These are phyloP conservation scores for Salarias fasciatus DNA, from an alignment of 2,797 vertebrate species.

Conservation along the genomic window DNA sequence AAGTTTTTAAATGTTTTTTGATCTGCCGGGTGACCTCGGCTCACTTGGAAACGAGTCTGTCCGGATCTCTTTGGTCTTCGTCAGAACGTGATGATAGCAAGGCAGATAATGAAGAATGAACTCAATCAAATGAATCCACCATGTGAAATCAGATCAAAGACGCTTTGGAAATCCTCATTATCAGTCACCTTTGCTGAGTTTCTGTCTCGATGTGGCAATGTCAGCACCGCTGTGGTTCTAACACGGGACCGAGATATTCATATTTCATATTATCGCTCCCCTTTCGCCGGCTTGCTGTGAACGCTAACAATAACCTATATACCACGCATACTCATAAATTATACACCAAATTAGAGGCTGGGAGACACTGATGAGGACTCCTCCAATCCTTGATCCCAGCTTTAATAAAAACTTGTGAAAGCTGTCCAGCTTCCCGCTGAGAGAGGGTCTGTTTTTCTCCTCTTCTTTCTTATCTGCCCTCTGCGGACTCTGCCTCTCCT, in stretches of 20 bases:
- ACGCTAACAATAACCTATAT: constrained; percentile 9
- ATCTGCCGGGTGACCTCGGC: constrained; percentile 18
- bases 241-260: not conserved
- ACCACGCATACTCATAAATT: constrained; percentile 3
- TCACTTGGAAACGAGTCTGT: constrained; percentile 24
- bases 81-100: not conserved
- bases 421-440: constrained; percentile 67
- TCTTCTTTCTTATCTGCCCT: constrained; percentile 65
- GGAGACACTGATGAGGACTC: constrained; percentile 7
- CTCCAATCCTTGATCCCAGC: constrained; percentile 6
- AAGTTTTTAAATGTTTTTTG: constrained; percentile 31
- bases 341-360: constrained; percentile 16
- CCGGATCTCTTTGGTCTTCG: not conserved
- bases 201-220: not conserved
- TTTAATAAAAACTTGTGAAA: constrained; percentile 57
- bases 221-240: not conserved
- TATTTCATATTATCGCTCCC: not conserved
- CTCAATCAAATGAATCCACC: constrained; percentile 14
- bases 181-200: constrained; percentile 11
- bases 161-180: constrained; percentile 22
- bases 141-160: constrained; percentile 22
- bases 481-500: constrained; percentile 65
- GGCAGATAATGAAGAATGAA: constrained; percentile 5
- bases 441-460: constrained; percentile 60
- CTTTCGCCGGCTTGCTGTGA: constrained; percentile 14